phyloP scores from a whole-genome alignment of 2,888 invertebrate species.

The Melipona beecheii region DNA sequence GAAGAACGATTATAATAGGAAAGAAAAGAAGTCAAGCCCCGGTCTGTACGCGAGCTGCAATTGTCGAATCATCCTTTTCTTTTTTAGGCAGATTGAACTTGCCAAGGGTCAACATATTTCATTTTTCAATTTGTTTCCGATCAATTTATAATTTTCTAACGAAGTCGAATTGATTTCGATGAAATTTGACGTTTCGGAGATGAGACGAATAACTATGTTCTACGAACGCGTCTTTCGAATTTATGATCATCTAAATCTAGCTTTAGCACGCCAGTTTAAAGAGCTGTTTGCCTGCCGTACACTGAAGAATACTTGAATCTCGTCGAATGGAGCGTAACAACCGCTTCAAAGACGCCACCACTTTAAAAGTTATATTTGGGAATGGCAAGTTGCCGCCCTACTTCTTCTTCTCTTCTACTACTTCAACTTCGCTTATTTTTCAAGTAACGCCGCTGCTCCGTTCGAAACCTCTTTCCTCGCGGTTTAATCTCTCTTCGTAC shows the following conservation, averaged over 20 bases:
- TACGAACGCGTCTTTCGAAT: neutral
- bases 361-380: constrained; percentile 33
- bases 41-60: too few relatives aligned
- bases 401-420: neutral
- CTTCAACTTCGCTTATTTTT: neutral
- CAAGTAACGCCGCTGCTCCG: neutral
- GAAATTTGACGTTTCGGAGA: neutral
- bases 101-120: too few relatives aligned
- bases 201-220: neutral
- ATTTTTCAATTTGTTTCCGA: too few relatives aligned
- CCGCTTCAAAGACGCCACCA: constrained; percentile 4
- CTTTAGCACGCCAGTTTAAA: neutral
- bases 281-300: neutral
- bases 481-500: neutral
- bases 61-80: too few relatives aligned
- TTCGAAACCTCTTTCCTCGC: neutral
- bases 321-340: constrained; percentile 4
- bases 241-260: neutral
- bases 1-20: too few relatives aligned
- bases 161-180: neutral
- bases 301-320: neutral
- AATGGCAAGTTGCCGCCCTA: constrained; percentile 8
- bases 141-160: too few relatives aligned
- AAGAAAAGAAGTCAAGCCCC: too few relatives aligned
- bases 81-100: too few relatives aligned